Evolutionary conservation across 2,797 vertebrate species (phyloP), one percentile per base, ranked within the genome.

Genomic region (Falco naumanni): DNA sequence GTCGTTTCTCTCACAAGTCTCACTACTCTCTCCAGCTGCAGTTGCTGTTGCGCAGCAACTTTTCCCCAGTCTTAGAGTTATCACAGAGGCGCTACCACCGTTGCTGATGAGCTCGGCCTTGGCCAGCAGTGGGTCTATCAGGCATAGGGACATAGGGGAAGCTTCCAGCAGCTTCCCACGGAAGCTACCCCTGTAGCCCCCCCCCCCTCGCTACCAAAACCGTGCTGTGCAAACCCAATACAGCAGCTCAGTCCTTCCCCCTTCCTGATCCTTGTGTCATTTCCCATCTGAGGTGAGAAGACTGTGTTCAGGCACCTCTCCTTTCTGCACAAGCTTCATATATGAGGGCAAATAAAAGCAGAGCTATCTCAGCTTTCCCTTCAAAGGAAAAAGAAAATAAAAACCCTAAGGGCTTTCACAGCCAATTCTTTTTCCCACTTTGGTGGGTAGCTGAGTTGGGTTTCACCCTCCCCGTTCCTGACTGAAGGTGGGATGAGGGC

Each of bases 111-210:
- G 7, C 45, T 72, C 0, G 4, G 13, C 22, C 60, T 90, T 51
- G 47, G 5, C 59, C 43, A 71, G 59, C 3, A 4, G 19, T 0
- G 0, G 21, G 22, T 61, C 28, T 43, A 43, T 43, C 43, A 43
- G 43, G 16, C 43, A 43, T 16, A 43, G 43, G 43, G 43, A 43
- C 43, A 16, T 16, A 43, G 43, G 41, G 43, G 56, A 78, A 56
- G 24, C 24, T 65, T 71, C 59, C 59, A 24, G 20, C 16, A 74
- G 6, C 39, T 79, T 37, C 51, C 61, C 41, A 61, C 13, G 61
- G 60, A 51, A 78, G 17, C 31, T 9, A 69, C 20, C 9, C 25
- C 22, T 64, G 19, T 56, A 77, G 21, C 37, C 24, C 48, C 39
- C 39, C 5, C 39, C 3, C 2, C 3, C 2, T 20, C 18, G 1